A percentile compares a stretch with the other conserved stretches of the same genome.
These are phyloP conservation scores for Catalaphyllia jardinei DNA, from an alignment of 64 coral and sea anemone species.

Conservation along the genomic window DNA sequence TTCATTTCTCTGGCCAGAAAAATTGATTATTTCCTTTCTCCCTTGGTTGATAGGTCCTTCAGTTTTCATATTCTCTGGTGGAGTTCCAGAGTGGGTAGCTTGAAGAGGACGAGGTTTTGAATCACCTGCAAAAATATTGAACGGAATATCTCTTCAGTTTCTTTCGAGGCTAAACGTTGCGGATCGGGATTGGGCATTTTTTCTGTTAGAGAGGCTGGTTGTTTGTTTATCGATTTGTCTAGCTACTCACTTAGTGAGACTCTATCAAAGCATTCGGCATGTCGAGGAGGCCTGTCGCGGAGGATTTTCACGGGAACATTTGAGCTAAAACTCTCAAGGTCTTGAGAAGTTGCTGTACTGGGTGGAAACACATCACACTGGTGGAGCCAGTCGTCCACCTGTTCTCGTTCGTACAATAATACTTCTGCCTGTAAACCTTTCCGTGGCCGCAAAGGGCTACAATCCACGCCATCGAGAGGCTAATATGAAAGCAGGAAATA, in stretches of 20 bases:
- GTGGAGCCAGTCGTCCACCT: background rate
- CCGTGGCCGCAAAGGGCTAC: background rate
- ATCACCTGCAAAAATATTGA: background rate
- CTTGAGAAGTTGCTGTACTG: slow-evolving; percentile 12
- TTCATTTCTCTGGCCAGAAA: background rate
- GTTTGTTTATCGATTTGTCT: background rate
- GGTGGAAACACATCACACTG: background rate
- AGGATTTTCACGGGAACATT: background rate
- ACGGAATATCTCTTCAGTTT: background rate
- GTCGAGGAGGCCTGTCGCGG: background rate
- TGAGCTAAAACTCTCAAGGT: background rate
- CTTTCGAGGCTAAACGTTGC: background rate
- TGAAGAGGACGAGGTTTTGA: background rate
- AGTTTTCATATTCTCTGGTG: background rate
- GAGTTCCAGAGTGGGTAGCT: background rate
- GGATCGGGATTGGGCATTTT: background rate
- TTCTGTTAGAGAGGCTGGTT: background rate
- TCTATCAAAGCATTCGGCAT: background rate
- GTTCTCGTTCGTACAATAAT: background rate
- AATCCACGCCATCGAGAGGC: background rate
- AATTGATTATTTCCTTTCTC: background rate
- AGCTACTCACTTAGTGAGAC: background rate
- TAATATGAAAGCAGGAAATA: background rate
- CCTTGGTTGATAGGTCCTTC: background rate
- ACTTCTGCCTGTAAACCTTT: background rate